Evolutionary conservation across 2,113 vertebrate species (phyloP).

Genomic region (Corvus cornix): DNA sequence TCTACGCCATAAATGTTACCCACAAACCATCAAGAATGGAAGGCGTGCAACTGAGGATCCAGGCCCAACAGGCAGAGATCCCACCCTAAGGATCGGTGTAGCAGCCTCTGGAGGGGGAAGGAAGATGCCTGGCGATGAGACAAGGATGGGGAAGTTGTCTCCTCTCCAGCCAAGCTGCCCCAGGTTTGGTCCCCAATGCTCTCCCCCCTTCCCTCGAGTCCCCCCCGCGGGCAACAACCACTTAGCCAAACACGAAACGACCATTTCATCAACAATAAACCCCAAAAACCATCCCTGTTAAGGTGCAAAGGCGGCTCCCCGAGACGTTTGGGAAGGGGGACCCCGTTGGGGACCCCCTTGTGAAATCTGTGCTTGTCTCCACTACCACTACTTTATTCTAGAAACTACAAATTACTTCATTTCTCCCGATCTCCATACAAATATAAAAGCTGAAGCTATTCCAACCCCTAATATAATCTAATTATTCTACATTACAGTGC

Average conservation of each 20-base stretch:
- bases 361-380: conserved; percentile 65
- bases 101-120: neutral
- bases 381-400: conserved; percentile 40
- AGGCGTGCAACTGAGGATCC: neutral
- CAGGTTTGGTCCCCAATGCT: neutral
- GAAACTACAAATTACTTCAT: conserved; percentile 61
- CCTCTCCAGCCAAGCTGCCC: neutral
- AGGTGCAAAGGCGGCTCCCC: conserved; percentile 60
- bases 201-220: neutral
- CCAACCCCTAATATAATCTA: conserved; percentile 1
- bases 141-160: neutral
- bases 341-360: neutral
- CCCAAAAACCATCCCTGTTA: neutral
- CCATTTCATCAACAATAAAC: neutral
- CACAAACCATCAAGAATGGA: neutral
- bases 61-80: neutral
- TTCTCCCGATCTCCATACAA: conserved; percentile 47
- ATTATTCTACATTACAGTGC: conserved; percentile 38
- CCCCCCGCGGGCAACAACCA: neutral
- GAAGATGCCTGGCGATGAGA: neutral
- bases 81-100: fast-evolving
- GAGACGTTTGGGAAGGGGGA: conserved; percentile 4
- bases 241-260: neutral
- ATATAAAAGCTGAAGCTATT: conserved; percentile 56
- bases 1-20: neutral